Evolutionary conservation across 2,888 invertebrate species (phyloP), one percentile per base, ranked within the genome.

Genomic region (Oscheius sp.): DNA sequence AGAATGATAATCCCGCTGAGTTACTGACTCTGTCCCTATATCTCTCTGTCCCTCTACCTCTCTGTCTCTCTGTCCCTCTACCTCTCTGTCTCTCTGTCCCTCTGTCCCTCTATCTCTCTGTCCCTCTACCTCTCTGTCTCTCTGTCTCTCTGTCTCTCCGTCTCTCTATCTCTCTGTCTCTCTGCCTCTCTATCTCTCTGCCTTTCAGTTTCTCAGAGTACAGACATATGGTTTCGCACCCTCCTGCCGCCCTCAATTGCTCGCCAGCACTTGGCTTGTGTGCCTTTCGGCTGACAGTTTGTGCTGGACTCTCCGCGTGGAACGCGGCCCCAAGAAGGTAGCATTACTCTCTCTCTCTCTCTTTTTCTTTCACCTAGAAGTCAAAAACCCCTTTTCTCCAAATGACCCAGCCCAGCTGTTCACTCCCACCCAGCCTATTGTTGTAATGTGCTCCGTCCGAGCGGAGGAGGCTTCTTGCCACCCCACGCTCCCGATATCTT

Each of bases 261-360:
- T 42, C 42, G 42, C 42, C 42, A 42, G 42, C 42, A 42, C 42
- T 42, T 42, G 42, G 42, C 42, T 42, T 62, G 63, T 63, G 63
- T 63, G 63, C 63, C 63, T 63, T 63, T 63, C 63, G 63, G 63
- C 63, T 63, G 63, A 63, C 63, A 42, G 42, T 42, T 42, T 42
- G 42, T 42, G 42, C 42, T 42, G 42, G 42, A 47, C 63, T 21
- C n/a, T 63, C 63, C 29, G 53, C 42, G 21, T 21, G 21, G 42
- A 42, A 3, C 42, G 7, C 42, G 3, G 4, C 7, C 42, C 63
- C 33, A 47, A 63, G 63, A 63, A 63, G 63, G 42, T 51, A 21
- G 42, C 29, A 50, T 68, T 62, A 53, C 51, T 21, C 21, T 21
- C 21, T 42, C 60, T 68, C 70, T 62, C 51, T n/a, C 35, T 42